A percentile compares a stretch with the other conserved stretches of the same genome.
Evolutionary conservation across 2,888 invertebrate species (phyloP).

Genomic region (Allolobophora icterica): DNA sequence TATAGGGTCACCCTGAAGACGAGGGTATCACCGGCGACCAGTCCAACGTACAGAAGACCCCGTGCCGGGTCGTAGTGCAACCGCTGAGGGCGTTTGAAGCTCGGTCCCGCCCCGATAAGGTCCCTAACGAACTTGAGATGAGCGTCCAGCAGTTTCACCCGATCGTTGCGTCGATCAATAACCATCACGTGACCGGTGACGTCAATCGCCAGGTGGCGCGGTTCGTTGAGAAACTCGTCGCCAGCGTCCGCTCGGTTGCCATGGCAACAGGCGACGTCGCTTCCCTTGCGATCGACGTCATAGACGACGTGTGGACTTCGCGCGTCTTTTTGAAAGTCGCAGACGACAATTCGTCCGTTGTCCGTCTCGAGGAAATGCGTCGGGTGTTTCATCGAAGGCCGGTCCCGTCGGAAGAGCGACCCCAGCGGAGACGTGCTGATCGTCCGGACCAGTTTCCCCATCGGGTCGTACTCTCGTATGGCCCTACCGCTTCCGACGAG

Average conservation of each 20-base stretch:
- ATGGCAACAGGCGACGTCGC: neutral
- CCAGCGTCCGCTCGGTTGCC: neutral
- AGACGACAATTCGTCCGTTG: neutral
- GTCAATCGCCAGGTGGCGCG: constrained; percentile 19
- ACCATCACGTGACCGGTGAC: constrained; percentile 30
- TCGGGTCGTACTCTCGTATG: neutral
- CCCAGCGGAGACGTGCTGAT: neutral
- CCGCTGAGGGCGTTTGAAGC: neutral
- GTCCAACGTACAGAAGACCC: constrained; percentile 11
- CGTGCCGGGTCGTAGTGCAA: neutral
- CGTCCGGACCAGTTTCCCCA: neutral
- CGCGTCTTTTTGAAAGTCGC: neutral
- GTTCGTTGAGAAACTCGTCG: constrained; percentile 5
- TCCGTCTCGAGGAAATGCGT: neutral
- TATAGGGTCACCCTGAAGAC: neutral
- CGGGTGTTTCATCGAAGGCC: neutral
- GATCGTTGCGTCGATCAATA: neutral
- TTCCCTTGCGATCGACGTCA: neutral
- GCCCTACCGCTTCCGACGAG: neutral
- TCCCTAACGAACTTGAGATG: neutral
- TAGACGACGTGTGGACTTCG: neutral
- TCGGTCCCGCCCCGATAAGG: neutral
- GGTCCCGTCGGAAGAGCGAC: neutral
- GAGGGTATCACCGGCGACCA: neutral
- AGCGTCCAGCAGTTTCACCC: neutral